Percentiles rank a stretch among this genome's conserved stretches.
phyloP scores from a whole-genome alignment of 2,888 invertebrate species.

The Tuberolachnus salignus region DNA sequence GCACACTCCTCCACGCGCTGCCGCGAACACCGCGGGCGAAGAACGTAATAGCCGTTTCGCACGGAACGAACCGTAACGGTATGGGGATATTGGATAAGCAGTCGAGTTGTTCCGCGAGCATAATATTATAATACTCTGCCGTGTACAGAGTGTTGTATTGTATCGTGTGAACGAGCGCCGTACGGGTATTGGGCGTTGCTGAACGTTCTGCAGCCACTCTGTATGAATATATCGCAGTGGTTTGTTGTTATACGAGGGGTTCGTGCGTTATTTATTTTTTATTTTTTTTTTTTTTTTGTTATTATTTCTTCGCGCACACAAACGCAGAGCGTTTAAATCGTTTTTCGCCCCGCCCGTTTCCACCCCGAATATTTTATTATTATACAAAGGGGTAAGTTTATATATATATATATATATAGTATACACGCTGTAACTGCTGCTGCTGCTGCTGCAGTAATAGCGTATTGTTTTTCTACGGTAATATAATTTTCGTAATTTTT shows the following conservation, averaged over 20 bases:
- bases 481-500: too few relatives aligned
- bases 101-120: not conserved
- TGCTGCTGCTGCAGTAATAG: not conserved
- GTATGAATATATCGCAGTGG: not conserved
- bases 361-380: not conserved
- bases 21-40: not conserved
- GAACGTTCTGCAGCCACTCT: not conserved
- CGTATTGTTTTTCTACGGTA: not conserved
- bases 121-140: not conserved
- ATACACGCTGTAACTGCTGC: too few relatives aligned
- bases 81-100: not conserved
- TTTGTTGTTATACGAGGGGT: too few relatives aligned
- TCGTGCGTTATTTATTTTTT: too few relatives aligned
- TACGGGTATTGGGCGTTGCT: too few relatives aligned
- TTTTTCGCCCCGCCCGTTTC: too few relatives aligned
- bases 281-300: too few relatives aligned
- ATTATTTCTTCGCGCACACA: too few relatives aligned
- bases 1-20: not conserved
- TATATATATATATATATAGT: not conserved
- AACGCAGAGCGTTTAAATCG: too few relatives aligned
- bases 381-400: not conserved
- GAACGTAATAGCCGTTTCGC: conserved; percentile 23
- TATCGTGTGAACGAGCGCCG: too few relatives aligned
- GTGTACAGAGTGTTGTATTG: not conserved
- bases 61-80: conserved; percentile 4